Conservation (phyloP, 1,140 invertebrate species). For the Drosophila pallidifrons region DNA sequence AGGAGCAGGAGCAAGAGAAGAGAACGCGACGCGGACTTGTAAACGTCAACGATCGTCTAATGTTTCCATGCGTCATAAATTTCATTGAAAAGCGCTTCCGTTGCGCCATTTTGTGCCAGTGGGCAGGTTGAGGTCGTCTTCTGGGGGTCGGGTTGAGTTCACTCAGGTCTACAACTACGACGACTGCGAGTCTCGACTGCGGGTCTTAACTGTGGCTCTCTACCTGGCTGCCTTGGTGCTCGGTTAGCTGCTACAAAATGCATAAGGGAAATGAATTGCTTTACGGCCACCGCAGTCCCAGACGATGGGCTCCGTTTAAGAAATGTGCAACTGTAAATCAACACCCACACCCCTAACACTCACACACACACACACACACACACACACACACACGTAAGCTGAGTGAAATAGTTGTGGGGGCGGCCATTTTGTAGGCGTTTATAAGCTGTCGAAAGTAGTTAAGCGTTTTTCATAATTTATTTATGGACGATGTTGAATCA, state of each 20-base stretch:
- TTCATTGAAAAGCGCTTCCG: conserved; percentile 83
- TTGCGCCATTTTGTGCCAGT: conserved; percentile 72
- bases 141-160: conserved; percentile 6
- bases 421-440: conserved; percentile 76
- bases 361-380: conserved; percentile 15
- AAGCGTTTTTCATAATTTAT: conserved; percentile 84
- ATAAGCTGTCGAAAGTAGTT: conserved; percentile 84
- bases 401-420: conserved; percentile 58
- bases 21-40: conserved; percentile 60
- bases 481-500: conserved; percentile 67
- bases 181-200: neutral
- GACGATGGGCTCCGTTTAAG: conserved; percentile 46
- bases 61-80: conserved; percentile 84
- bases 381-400: conserved; percentile 17
- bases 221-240: conserved; percentile 25
- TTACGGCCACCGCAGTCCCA: conserved; percentile 75
- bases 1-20: neutral
- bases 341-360: conserved; percentile 43
- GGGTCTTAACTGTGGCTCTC: conserved; percentile 17
- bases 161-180: conserved; percentile 15
- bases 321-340: conserved; percentile 83
- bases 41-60: conserved; percentile 83
- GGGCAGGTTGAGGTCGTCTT: conserved; percentile 11
- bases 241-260: conserved; percentile 63
- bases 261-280: conserved; percentile 83